Base-by-base conservation (phyloP, 1,140 invertebrate genomes). In the Chironomus tepperi region DNA sequence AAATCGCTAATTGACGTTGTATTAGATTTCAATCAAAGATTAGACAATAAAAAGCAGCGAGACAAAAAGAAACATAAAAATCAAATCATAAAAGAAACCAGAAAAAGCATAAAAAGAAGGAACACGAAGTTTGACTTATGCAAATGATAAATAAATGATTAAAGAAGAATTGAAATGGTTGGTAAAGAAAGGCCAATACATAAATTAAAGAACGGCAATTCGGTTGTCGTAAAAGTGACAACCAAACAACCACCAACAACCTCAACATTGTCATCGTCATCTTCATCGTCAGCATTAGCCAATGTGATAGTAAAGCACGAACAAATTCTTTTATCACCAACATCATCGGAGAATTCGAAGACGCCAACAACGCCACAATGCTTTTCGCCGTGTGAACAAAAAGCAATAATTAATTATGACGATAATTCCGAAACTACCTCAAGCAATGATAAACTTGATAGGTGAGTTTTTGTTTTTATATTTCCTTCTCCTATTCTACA, bases 141-240 rank as follows among this genome's bases (percentile, higher is more conserved):
- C 18, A 34, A 34, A 34, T 34, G 24, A 21, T 70, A 10, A 19
- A 70, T 70, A 16, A 70, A 70, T 19, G 65, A 70, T 3, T 18
- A 70, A 70, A 70, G 47, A 57, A 57, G n/a, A 21, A 70, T 70
- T 70, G 16, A n/a, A 70, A 70, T 70, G 65, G 65, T 70, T 70
- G 65, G 65, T 70, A 70, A 70, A 12, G 65, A 21, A 70, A 70
- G 18, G 16, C 18, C 65, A 70, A 19, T 70, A 18, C 9, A 19
- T 19, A 70, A 70, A 70, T 15, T 70, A 16, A 70, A 70, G 9
- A 70, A 70, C 9, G 16, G 18, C 16, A 70, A n/a, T 70, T 70
- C 18, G 7, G 65, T 70, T 15, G 65, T 19, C 24, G 24, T 34
- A 34, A 34, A 34, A 34, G 24, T 34, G 24, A 2, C 24, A 34